Evolutionary conservation across 2,888 invertebrate genomes (phyloP).

Genomic region (Kryphioiulus occultus): DNA sequence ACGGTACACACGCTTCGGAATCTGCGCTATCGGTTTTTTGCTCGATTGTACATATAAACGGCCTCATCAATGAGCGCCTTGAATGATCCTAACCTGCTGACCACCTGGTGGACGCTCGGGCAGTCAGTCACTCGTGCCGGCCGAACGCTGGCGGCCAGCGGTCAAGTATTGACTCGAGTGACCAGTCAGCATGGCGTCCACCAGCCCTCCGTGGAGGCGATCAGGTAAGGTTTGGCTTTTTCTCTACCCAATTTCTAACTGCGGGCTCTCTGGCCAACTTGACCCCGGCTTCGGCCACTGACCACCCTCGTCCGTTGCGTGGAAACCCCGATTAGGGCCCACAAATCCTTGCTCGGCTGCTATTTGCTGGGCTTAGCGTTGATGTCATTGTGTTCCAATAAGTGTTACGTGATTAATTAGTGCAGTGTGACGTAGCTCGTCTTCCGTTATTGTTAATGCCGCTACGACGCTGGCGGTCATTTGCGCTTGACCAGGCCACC

Average conservation of each 20-base stretch:
- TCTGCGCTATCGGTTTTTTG: not conserved
- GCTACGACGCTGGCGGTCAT: not conserved
- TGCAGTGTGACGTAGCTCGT: conserved; percentile 16
- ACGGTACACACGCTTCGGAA: not conserved
- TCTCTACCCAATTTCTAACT: not conserved
- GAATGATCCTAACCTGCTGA: conserved; percentile 44
- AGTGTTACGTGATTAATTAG: conserved; percentile 23
- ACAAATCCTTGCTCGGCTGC: not conserved
- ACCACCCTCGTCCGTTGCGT: not conserved
- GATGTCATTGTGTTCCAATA: conserved; percentile 23
- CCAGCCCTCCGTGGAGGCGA: conserved; percentile 44
- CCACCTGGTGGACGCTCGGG: conserved; percentile 46
- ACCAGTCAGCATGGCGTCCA: conserved; percentile 42
- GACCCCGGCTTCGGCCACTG: not conserved
- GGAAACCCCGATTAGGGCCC: not conserved
- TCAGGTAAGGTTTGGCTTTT: conserved; percentile 31
- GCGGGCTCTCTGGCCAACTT: not conserved
- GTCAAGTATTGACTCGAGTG: conserved; percentile 42
- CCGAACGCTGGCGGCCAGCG: conserved; percentile 39
- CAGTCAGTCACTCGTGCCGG: conserved; percentile 42
- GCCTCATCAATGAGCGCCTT: conserved; percentile 15
- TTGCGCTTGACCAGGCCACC: not conserved
- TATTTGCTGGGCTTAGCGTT: conserved; percentile 23
- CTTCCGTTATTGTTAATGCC: conserved; percentile 16
- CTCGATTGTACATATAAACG: conserved; percentile 16